Conservation (phyloP, 2,888 invertebrate genomes). For the Agonopterix alstromeriana region DNA sequence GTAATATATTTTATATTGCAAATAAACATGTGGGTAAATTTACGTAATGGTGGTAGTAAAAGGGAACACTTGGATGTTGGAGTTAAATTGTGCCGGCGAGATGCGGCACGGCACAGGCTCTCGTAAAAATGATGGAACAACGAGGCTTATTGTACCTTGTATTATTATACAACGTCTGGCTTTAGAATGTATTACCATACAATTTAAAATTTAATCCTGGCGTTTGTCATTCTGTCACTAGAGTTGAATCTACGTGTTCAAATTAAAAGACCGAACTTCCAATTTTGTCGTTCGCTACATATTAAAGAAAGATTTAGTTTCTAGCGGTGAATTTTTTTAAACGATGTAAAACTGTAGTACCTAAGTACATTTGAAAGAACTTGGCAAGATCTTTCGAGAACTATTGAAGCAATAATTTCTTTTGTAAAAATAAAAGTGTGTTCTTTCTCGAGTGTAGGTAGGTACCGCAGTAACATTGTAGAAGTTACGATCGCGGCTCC, state of each 20-base stretch:
- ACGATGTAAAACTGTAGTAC: no score
- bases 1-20: slow-evolving; percentile 68
- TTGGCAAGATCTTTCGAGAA: no score
- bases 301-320: no score
- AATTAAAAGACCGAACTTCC: no score
- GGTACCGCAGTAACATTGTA: slow-evolving; percentile 67
- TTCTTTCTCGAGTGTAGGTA: slow-evolving; percentile 39
- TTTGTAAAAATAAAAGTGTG: slow-evolving; percentile 55
- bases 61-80: slow-evolving; percentile 30
- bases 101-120: slow-evolving; percentile 18
- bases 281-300: no score
- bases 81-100: slow-evolving; percentile 22
- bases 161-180: slow-evolving; percentile 7
- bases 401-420: slow-evolving; percentile 37
- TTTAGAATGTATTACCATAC: no score
- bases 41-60: slow-evolving; percentile 68
- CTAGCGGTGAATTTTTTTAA: no score
- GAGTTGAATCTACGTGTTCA: no score
- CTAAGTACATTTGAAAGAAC: no score
- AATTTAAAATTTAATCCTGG: no score
- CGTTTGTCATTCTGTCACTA: no score
- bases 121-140: slow-evolving; percentile 33
- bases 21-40: slow-evolving; percentile 75
- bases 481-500: slow-evolving; percentile 69
- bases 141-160: slow-evolving; percentile 16